phyloP scores from a whole-genome alignment of 2,888 invertebrate species.

The Fragum sueziense region DNA sequence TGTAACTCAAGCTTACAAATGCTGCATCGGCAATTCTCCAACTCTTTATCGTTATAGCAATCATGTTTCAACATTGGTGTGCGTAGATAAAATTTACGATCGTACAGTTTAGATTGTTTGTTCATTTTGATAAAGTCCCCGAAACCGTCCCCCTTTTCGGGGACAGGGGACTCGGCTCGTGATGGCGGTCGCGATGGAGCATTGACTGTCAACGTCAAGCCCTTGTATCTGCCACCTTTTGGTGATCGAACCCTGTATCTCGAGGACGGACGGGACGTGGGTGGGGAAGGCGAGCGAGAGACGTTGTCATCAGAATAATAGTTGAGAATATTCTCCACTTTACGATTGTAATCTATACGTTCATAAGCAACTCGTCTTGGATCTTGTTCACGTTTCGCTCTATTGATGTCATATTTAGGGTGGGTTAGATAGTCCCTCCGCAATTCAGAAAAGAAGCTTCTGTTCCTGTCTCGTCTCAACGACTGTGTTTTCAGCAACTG shows the following conservation, averaged over 20 bases:
- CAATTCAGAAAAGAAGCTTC: constrained; percentile 67
- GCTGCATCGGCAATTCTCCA: constrained; percentile 66
- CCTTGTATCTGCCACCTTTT: constrained; percentile 39
- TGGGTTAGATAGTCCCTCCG: constrained; percentile 68
- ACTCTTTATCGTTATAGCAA: constrained; percentile 42
- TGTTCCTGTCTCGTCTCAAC: constrained; percentile 51
- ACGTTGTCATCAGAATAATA: constrained; percentile 58
- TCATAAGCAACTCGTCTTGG: constrained; percentile 62
- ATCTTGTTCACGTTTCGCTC: constrained; percentile 31
- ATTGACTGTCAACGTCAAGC: constrained; percentile 38
- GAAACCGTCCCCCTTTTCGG: constrained; percentile 32
- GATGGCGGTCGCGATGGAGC: constrained; percentile 49
- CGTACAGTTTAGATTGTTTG: constrained; percentile 64
- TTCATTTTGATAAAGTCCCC: constrained; percentile 65
- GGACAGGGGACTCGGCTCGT: constrained; percentile 28
- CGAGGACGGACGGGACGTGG: constrained; percentile 41
- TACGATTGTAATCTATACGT: constrained; percentile 66
- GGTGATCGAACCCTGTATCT: constrained; percentile 37
- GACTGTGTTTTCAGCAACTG: constrained; percentile 61
- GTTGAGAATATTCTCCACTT: constrained; percentile 69
- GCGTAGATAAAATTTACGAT: constrained; percentile 68
- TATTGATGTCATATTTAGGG: constrained; percentile 59
- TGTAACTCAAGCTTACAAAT: constrained; percentile 71
- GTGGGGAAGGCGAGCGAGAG: background rate
- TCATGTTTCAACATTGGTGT: constrained; percentile 63